Base-by-base conservation (phyloP, 1,140 invertebrate species). In the Ips typographus region DNA sequence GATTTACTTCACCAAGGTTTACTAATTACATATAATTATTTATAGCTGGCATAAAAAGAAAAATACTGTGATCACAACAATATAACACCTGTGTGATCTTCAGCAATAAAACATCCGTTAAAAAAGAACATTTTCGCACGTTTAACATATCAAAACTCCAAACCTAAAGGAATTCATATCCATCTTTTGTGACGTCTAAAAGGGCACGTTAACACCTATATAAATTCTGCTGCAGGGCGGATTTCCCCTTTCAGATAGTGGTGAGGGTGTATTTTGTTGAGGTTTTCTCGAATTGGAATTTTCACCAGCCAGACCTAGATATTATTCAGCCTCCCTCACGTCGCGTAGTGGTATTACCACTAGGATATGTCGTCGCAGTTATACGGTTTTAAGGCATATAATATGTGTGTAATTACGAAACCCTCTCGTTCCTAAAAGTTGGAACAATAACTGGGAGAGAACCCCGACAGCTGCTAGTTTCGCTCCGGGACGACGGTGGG, bases 171-270 rank as follows among this genome's bases (percentile, higher is more conserved):
- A 55, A 55, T 55, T 55, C 52, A 55, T 55, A 55, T 49, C 44
- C 22, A 49, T 49, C 44, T 49, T 49, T 49, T 49, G 44, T 49
- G 44, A 8, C 44, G 44, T 22, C 22, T 38, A 63, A 63, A 63
- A 52, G 61, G 61, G 44, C 61, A 52, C 61, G 61, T 51, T 63
- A 52, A 52, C 61, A 43, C 59, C 43, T 61, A 61, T 51, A 63
- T 63, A 63, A 63, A 63, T 63, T 52, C 47, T 52, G 38, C 38
- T 40, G 44, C 61, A 49, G 41, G 61, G 52, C 22, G 44, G 61
- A 63, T 51, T 63, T 63, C 52, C 43, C 49, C 37, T 63, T 40
- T 40, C 3, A n/a, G 5, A 22, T 22, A 22, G 22, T 22, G 22
- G 22, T 22, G 22, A 22, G 22, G 22, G 22, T 22, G 22, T 22